Evolutionary conservation across 2,888 invertebrate species (phyloP).

Genomic region (Cataglyphis albicans): DNA sequence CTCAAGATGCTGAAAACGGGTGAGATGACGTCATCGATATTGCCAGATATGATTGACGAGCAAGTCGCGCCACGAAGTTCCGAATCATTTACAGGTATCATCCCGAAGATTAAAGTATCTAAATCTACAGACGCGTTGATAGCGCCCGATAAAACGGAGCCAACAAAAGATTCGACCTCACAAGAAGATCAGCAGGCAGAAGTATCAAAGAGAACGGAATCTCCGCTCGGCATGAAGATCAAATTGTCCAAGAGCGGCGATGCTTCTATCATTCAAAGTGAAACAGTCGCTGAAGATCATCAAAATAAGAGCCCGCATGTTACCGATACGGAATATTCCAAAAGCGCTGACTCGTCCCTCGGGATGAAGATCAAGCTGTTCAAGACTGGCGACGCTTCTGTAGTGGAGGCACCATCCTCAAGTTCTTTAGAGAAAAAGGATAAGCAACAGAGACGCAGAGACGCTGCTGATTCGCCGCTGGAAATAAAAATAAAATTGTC

Average conservation of each 20-base stretch:
- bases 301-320: slow-evolving; percentile 50
- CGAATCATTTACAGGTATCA: slow-evolving; percentile 74
- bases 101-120: slow-evolving; percentile 82
- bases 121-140: slow-evolving; percentile 82
- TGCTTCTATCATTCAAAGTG: slow-evolving; percentile 73
- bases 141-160: slow-evolving; percentile 77
- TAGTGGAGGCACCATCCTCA: slow-evolving; percentile 46
- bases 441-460: slow-evolving; percentile 71
- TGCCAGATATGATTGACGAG: slow-evolving; percentile 36
- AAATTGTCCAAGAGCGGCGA: slow-evolving; percentile 84
- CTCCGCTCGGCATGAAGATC: slow-evolving; percentile 84
- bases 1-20: slow-evolving; percentile 62
- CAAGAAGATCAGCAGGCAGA: slow-evolving; percentile 65
- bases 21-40: slow-evolving; percentile 38
- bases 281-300: slow-evolving; percentile 55
- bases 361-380: slow-evolving; percentile 84
- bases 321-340: slow-evolving; percentile 65
- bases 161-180: slow-evolving; percentile 59
- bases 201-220: slow-evolving; percentile 78
- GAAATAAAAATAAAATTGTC: slow-evolving; percentile 84
- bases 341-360: slow-evolving; percentile 73
- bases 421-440: slow-evolving; percentile 72
- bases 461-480: slow-evolving; percentile 68
- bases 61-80: slow-evolving; percentile 51
- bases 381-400: slow-evolving; percentile 78